Evolutionary conservation across 1,140 invertebrate species (phyloP), one percentile per base, ranked within the genome.

Genomic region (Megathymus violae): DNA sequence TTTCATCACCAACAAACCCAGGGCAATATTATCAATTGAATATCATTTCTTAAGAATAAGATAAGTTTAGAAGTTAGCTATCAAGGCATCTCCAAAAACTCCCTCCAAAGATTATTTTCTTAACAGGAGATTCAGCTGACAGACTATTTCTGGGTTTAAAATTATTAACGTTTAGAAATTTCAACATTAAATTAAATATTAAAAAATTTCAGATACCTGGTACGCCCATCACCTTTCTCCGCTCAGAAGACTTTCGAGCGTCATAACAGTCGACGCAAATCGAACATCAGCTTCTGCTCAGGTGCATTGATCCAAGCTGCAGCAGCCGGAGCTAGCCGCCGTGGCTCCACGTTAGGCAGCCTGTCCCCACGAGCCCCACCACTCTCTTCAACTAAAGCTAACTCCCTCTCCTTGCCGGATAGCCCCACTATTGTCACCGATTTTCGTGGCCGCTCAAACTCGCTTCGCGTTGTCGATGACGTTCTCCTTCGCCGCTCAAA

Each of bases 231-330:
- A 74, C 97, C 97, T 3, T 98, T 98, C 78, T 97, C 96, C 16
- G 97, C 97, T 3, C 97, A 98, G 85, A 98, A 98, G 89, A 97
- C 97, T 0, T 98, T 98, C 85, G 97, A 97, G 77, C 92, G 96
- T 1, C 97, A 97, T 90, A 98, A 98, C 83, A 97, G 96, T 27
- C 92, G 97, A 0, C 92, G 97, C n/a, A 97, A 97, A 85, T 97
- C 96, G 31, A 96, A 97, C 89, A 97, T 98, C 67, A 97, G 96
- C 73, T 97, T 97, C 88, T 97, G 96, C 80, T 96, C 96, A 27
- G 94, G 95, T 70, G 93, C 95, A 11, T 93, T 95, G 62, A 93
- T 96, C 89, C 94, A 93, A 75, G 93, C 94, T 50, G 81, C 86
- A 9, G 71, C 72, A 3, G 76, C 90, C 0, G 70, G 67, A 61